phyloP scores from a whole-genome alignment of 1,140 invertebrate genomes.

The Drosophila ohnishii region DNA sequence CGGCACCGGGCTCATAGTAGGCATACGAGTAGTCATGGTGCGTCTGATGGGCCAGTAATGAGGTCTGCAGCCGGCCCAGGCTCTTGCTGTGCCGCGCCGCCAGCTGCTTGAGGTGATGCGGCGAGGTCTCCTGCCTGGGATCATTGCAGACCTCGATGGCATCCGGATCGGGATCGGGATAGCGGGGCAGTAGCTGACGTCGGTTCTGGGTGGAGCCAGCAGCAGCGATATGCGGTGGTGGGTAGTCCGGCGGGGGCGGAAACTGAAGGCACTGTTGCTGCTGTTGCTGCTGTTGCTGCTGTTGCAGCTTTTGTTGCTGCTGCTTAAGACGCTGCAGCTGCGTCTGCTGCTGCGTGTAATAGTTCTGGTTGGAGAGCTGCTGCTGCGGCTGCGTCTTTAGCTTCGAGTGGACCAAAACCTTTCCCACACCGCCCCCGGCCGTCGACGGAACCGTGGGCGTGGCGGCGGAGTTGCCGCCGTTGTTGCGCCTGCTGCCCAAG shows the following conservation, averaged over 20 bases:
- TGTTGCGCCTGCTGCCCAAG: slow-evolving; percentile 75
- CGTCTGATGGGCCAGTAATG: slow-evolving; percentile 43
- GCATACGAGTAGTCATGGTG: slow-evolving; percentile 88
- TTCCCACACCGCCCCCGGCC: slow-evolving; percentile 31
- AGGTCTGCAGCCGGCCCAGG: slow-evolving; percentile 46
- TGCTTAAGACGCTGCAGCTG: slow-evolving; percentile 72
- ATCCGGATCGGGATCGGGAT: slow-evolving; percentile 77
- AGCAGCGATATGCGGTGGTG: slow-evolving; percentile 42
- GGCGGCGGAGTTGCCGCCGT: slow-evolving; percentile 34
- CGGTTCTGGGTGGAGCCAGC: background rate
- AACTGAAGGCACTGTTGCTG: slow-evolving; percentile 58
- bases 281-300: slow-evolving; percentile 40
- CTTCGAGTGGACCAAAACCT: slow-evolving; percentile 53
- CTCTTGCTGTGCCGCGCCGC: slow-evolving; percentile 58
- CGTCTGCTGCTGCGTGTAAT: slow-evolving; percentile 77
- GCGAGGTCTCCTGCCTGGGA: slow-evolving; percentile 41
- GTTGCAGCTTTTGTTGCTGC: slow-evolving; percentile 56
- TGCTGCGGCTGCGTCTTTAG: slow-evolving; percentile 48
- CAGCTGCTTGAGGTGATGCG: slow-evolving; percentile 58
- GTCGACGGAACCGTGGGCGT: slow-evolving; percentile 28
- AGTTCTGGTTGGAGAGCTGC: slow-evolving; percentile 72
- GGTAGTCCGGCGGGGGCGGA: slow-evolving; percentile 74
- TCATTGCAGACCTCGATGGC: slow-evolving; percentile 79
- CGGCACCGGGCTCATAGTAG: slow-evolving; percentile 88
- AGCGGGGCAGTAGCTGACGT: slow-evolving; percentile 58